Evolutionary conservation across 2,888 invertebrate species (phyloP), one percentile per base, ranked within the genome.

Genomic region (Venustoraphidia nigricollis): DNA sequence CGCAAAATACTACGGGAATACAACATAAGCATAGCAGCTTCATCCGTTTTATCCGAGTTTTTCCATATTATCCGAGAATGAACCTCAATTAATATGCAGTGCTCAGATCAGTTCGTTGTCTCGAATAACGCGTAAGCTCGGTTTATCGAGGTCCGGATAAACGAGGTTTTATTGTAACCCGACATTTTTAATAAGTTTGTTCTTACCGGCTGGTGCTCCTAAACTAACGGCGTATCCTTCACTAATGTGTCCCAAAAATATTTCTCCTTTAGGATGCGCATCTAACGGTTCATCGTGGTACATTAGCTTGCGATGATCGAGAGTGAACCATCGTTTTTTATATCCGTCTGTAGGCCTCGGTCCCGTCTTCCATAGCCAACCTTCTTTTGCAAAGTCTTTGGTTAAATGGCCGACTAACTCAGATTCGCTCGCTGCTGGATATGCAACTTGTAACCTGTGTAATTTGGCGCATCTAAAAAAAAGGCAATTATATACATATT

Each of bases 231-330:
- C 75, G 63, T 82, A 91, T 2, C 87, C 86, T 58, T 84, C 84
- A 53, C 81, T 75, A 60, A 74, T 73, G 60, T 84, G 77, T 2
- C 86, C 87, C 74, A 64, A 11, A 61, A 54, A 51, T 56, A 92
- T 85, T 70, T 92, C 91, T 44, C 91, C 91, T 67, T 90, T 91
- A 0, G 92, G 89, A 68, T 85, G 84, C 3, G 91, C 86, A 60
- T 89, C 88, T 63, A 91, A 67, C 2, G 85, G 83, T 59, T 89
- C 87, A 60, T 89, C 86, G 59, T 90, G 88, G 60, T 93, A 93
- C 89, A 91, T 91, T n/a, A 93, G 70, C 63, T 90, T 91, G 53
- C 92, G 75, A 58, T 85, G 83, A 57, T 91, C 91, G 41, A 93
- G 65, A 0, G 89, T 89, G 63, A 91, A 91, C 92, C 92, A 93